phyloP scores from a whole-genome alignment of 1,140 invertebrate species.

The Megathymus violae region DNA sequence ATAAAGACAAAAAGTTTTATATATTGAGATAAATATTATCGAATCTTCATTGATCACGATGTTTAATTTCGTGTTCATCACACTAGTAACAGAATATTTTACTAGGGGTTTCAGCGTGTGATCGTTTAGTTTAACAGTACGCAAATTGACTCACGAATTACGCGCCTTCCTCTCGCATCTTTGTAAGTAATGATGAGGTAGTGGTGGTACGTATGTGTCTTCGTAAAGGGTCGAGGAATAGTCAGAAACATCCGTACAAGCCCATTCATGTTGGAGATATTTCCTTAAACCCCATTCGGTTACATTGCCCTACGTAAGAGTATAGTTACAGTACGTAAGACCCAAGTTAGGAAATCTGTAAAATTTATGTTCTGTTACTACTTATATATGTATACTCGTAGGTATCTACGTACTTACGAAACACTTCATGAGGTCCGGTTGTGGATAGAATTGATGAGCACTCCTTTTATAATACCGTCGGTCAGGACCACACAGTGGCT shows the following conservation, averaged over 20 bases:
- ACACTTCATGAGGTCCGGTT: conserved; percentile 72
- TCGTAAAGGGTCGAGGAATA: conserved; percentile 64
- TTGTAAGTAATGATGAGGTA: conserved; percentile 62
- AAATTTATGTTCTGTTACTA: too few species aligned
- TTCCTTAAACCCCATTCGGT: conserved; percentile 73
- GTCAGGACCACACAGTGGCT: conserved; percentile 67
- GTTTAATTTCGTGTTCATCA: too few species aligned
- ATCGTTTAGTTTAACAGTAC: too few species aligned
- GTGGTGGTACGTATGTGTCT: conserved; percentile 63
- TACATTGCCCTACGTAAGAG: conserved; percentile 59
- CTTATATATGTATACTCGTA: too few species aligned
- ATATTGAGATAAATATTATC: too few species aligned
- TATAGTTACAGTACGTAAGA: too few species aligned
- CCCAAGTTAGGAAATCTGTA: too few species aligned
- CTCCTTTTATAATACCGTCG: conserved; percentile 65
- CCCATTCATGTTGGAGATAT: conserved; percentile 66
- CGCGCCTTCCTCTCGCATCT: conserved; percentile 59
- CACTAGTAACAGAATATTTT: not conserved
- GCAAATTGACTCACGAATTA: conserved; percentile 71
- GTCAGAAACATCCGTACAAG: conserved; percentile 67
- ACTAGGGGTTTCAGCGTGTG: too few species aligned
- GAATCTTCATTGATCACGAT: too few species aligned
- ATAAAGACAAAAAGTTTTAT: too few species aligned
- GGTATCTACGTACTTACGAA: conserved; percentile 73
- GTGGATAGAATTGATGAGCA: conserved; percentile 68